A percentile compares a stretch with the other conserved stretches of the same genome.
Evolutionary conservation across 1,140 invertebrate genomes (phyloP).

Genomic region (Macrostomum lignano): DNA sequence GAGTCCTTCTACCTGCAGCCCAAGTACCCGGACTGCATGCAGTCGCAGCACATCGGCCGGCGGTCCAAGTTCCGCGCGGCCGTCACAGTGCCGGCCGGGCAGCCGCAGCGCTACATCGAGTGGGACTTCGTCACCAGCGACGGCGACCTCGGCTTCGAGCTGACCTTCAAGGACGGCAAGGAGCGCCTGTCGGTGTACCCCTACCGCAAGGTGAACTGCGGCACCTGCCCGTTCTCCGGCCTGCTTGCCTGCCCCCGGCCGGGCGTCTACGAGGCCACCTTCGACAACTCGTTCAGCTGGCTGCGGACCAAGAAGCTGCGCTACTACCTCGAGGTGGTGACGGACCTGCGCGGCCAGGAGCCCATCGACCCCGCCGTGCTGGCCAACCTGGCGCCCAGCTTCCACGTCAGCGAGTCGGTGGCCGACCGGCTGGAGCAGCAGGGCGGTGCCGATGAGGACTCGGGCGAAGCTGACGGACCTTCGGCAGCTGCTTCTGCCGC

Average conservation of each 20-base stretch:
- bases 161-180: neutral
- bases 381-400: too few species aligned
- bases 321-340: slow-evolving; percentile 30
- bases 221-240: neutral
- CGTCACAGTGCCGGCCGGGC: neutral
- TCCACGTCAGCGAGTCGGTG: too few species aligned
- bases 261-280: slow-evolving; percentile 38
- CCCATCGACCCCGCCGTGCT: too few species aligned
- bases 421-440: too few species aligned
- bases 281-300: slow-evolving; percentile 57
- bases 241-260: neutral
- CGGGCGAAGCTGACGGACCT: too few species aligned
- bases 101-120: neutral
- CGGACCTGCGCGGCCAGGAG: too few species aligned
- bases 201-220: neutral
- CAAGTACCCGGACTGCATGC: slow-evolving; percentile 9
- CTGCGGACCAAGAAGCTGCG: slow-evolving; percentile 48
- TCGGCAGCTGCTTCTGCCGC: too few species aligned
- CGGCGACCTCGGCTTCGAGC: neutral
- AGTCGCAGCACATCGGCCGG: slow-evolving; percentile 20
- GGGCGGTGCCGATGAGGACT: too few species aligned
- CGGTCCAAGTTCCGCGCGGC: neutral
- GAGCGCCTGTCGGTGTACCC: neutral
- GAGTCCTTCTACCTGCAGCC: slow-evolving; percentile 37
- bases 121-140: neutral